Evolutionary conservation across 2,113 vertebrate species (phyloP).

Genomic region (Oryzias curvinotus): DNA sequence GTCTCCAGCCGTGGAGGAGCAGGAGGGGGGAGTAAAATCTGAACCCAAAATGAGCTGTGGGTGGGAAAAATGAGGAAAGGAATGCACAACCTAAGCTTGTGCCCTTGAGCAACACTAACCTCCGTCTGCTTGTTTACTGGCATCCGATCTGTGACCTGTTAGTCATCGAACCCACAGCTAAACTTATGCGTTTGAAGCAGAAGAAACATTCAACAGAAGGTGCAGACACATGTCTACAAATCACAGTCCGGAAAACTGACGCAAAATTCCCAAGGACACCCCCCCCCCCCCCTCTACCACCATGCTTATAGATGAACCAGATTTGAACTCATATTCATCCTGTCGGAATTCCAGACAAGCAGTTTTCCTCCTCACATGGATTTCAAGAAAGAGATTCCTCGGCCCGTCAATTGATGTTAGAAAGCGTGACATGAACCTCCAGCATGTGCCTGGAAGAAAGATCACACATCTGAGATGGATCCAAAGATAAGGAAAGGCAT

Average conservation of each 20-base stretch:
- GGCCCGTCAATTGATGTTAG: slow-evolving; percentile 38
- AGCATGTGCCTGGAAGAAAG: slow-evolving; percentile 43
- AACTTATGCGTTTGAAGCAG: slow-evolving; percentile 36
- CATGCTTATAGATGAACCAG: too few relatives aligned
- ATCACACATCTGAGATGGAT: slow-evolving; percentile 45
- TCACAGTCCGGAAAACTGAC: background rate
- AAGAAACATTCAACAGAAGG: slow-evolving; percentile 39
- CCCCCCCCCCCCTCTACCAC: too few relatives aligned
- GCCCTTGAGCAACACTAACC: slow-evolving; percentile 23
- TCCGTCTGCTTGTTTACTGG: background rate
- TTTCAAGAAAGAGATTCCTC: slow-evolving; percentile 20
- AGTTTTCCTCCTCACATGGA: too few relatives aligned
- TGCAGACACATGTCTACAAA: slow-evolving; percentile 26
- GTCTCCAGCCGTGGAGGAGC: slow-evolving; percentile 1
- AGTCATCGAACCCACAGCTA: slow-evolving; percentile 30
- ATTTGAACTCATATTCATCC: too few relatives aligned
- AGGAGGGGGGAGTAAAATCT: slow-evolving; percentile 14
- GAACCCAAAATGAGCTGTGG: background rate
- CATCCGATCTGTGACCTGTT: too few relatives aligned
- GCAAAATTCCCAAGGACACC: slow-evolving; percentile 1
- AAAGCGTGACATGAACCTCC: slow-evolving; percentile 27
- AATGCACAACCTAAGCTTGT: background rate
- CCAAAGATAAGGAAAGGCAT: too few relatives aligned
- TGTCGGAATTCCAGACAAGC: too few relatives aligned
- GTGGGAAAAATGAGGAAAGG: background rate